Base-by-base conservation (phyloP, 1,140 invertebrate species). In the Pararge aegeria region DNA sequence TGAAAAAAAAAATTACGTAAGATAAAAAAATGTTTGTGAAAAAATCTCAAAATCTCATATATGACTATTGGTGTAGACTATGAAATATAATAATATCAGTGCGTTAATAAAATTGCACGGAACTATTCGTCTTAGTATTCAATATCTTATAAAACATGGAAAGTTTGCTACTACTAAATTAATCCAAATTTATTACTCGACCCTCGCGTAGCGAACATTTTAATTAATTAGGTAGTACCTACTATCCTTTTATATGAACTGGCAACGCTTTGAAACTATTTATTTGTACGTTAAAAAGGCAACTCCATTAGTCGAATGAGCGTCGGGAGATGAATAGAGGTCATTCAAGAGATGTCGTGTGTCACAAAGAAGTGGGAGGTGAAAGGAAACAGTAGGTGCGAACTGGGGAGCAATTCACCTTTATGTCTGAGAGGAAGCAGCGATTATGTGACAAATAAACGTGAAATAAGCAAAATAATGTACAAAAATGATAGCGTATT, bases 171-270 rank as follows among this genome's bases (percentile, higher is more conserved):
- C 46, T 46, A 27, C 70, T 68, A 61, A 69, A 72, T 68, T 70
- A 51, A 61, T 46, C 62, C 48, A 40, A 68, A 66, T 63, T 60
- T 65, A 46, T 55, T 66, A 56, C 42, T 27, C 37, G 44, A 55
- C 57, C 42, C 51, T 61, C 49, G 58, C 49, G 15, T 15, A 54
- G 48, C 38, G 63, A 69, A 62, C 64, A 73, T 78, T 77, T 78
- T 82, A 84, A 87, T 87, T 85, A 85, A 87, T 84, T 85, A 85
- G 71, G n/a, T n/a, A n/a, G n/a, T n/a, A n/a, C n/a, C n/a, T n/a
- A n/a, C n/a, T 71, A 65, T 62, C 68, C 67, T 70, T 71, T 74
- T 70, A 70, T 56, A 71, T 69, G 38, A 66, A 65, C 61, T 42
- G 51, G 61, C 59, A 67, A 70, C 68, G 67, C 70, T 83, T 83